Base-by-base conservation (phyloP, 1,140 invertebrate species). In the Aphidius gifuensis region DNA sequence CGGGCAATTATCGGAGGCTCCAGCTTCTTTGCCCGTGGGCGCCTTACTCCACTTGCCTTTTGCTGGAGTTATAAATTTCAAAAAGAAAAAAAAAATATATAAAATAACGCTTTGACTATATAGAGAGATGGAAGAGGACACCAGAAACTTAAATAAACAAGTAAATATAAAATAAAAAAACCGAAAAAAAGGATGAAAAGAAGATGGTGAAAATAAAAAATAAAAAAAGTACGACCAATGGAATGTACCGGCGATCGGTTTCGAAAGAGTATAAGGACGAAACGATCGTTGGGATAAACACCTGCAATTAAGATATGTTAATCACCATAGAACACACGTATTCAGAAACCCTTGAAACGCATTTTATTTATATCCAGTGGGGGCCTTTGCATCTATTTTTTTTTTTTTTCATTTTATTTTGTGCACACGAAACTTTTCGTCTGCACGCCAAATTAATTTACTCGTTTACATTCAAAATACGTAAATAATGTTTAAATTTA, bases 261-360 rank as follows among this genome's bases (percentile, higher is more conserved):
- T 66, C 67, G 65, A 69, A 69, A 66, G 62, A 61, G 63, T 64
- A 60, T 64, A 64, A 55, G 50, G 39, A 58, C 38, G 56, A 67
- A 66, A 66, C 64, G 63, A 66, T 69, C 53, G 63, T 9, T 48
- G 63, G 58, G 61, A 70, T 69, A 72, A 75, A 74, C 72, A 74
- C 72, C 70, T 73, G 74, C 70, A 75, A 75, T 75, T 75, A 74
- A 76, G 74, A 76, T 76, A 74, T 74, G 74, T 73, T 75, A 75
- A 75, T 75, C 70, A 66, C 66, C 56, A 66, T 60, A 67, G 60
- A 69, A 71, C 65, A 66, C 53, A 67, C 66, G 66, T 64, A 64
- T 67, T 50, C 65, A 49, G 51, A 16, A 62, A 62, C 48, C 60
- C 60, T 53, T 43, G 57, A 63, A 47, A 43, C 51, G 45, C 58